Base-by-base conservation (phyloP, 2,113 vertebrate genomes). In the Semicossyphus pulcher region DNA sequence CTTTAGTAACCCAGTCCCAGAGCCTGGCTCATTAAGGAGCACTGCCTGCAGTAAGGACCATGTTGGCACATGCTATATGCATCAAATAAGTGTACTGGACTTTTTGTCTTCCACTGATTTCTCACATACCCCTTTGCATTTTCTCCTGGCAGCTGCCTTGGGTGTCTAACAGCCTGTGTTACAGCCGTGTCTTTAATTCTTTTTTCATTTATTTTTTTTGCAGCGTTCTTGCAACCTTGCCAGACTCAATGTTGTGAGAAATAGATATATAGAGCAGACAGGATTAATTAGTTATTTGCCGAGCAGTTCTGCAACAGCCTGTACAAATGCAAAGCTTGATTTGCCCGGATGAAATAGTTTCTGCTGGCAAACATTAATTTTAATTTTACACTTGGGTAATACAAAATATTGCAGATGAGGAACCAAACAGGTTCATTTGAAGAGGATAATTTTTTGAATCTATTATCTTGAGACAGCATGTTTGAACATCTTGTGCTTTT, bases 11-110 rank as follows among this genome's bases (percentile, higher is more conserved):
- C 7, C 23, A 63, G 70, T 10, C 26, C 21, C 42, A 66, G 31
- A 64, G 28, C n/a, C 23, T 58, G 71, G 64, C 82, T 81, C 67
- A 76, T 71, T 86, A 73, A 28, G 26, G 39, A 66, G 21, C 57
- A 78, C 51, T 41, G 59, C 72, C 76, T 68, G 15, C 39, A 79
- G 58, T 75, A 56, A 54, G 47, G 53, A 39, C 57, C 72, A 53
- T 21, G 61, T 53, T 62, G 32, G 47, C 28, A 42, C 23, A 20
- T 36, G 31, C 10, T 54, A 51, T 80, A n/a, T 53, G 39, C 59
- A 26, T 79, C 32, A 58, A 48, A 74, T 54, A 58, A 49, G 32
- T 26, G 1, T 34, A 18, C 12, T 51, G 61, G 45, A 6, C 59
- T 25, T 76, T 71, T 66, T 44, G 11, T 28, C 26, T 25, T 15